These are phyloP conservation scores for Pyrrhura leucotis DNA, from an alignment of 2,797 vertebrate genomes.

Conservation along the genomic window DNA sequence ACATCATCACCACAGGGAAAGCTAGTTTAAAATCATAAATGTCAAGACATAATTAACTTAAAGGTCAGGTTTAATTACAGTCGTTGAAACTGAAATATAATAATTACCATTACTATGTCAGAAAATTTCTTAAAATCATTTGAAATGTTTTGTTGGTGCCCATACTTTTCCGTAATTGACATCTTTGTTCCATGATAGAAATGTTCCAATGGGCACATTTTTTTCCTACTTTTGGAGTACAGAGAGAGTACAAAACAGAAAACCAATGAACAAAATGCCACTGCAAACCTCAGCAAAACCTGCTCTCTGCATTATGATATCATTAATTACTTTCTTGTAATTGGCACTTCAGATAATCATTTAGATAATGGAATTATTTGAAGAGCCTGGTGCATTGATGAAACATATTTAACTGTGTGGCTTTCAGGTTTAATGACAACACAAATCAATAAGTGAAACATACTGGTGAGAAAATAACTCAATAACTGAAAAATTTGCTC, in stretches of 20 bases:
- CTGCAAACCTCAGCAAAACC: slow-evolving; percentile 13
- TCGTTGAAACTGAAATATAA: slow-evolving; percentile 80
- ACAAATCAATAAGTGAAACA: slow-evolving; percentile 78
- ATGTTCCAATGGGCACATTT: neutral
- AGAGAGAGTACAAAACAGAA: slow-evolving; percentile 44
- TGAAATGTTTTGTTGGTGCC: slow-evolving; percentile 70
- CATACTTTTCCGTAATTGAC: slow-evolving; percentile 39
- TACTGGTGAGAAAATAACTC: slow-evolving; percentile 72
- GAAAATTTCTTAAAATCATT: slow-evolving; percentile 75
- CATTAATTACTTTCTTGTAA: slow-evolving; percentile 76
- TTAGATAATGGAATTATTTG: slow-evolving; percentile 66
- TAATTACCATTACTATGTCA: slow-evolving; percentile 73
- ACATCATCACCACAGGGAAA: slow-evolving; percentile 74
- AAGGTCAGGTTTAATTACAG: slow-evolving; percentile 85
- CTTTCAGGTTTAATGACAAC: slow-evolving; percentile 69
- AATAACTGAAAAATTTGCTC: slow-evolving; percentile 68
- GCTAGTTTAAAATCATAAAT: slow-evolving; percentile 80
- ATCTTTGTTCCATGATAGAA: slow-evolving; percentile 47
- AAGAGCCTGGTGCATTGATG: slow-evolving; percentile 12
- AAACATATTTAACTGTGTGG: slow-evolving; percentile 56
- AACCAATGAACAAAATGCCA: slow-evolving; percentile 11
- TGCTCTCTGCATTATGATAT: slow-evolving; percentile 19
- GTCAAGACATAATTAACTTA: slow-evolving; percentile 83
- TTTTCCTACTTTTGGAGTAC: neutral
- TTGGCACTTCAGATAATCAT: slow-evolving; percentile 68